Conservation (phyloP, 2,888 invertebrate species). For the Caenorhabditis sp. region DNA sequence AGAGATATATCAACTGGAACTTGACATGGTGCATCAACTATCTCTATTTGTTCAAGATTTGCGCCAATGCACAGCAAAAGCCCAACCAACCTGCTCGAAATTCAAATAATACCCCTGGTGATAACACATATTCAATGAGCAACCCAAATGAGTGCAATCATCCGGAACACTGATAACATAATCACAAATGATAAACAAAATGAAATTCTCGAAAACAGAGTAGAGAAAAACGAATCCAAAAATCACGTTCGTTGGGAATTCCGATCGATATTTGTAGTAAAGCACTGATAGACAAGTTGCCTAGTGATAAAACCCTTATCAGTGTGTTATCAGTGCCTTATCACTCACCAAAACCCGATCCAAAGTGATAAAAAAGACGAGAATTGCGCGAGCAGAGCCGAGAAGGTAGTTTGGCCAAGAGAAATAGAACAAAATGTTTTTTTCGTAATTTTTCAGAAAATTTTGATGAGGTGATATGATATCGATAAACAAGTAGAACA, state of each 20-base stretch:
- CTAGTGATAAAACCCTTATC: background rate
- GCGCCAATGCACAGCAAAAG: background rate
- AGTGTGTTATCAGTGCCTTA: background rate
- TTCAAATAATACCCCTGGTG: conserved; percentile 21
- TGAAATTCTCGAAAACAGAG: conserved; percentile 1
- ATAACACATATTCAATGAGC: conserved; percentile 27
- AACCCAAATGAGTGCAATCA: conserved; percentile 24
- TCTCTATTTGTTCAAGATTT: too few species aligned
- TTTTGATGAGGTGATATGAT: background rate
- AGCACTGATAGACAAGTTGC: conserved; percentile 7
- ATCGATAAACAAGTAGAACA: conserved; percentile 9
- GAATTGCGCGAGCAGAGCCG: conserved; percentile 11
- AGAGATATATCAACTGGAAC: too few species aligned
- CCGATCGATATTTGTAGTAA: conserved; percentile 37
- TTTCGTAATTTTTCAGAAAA: background rate
- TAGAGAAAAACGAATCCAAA: background rate
- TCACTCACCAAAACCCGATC: conserved; percentile 14
- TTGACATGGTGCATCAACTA: too few species aligned
- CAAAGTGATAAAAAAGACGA: conserved; percentile 19
- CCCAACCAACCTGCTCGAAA: conserved; percentile 27
- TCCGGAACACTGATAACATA: conserved; percentile 17
- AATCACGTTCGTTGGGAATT: background rate
- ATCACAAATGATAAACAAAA: conserved; percentile 14
- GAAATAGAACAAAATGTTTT: conserved; percentile 23
- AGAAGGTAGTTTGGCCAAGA: conserved; percentile 30